These are phyloP conservation scores for Pseudotriccus pelzelni DNA, from an alignment of 2,797 vertebrate species.

Conservation along the genomic window DNA sequence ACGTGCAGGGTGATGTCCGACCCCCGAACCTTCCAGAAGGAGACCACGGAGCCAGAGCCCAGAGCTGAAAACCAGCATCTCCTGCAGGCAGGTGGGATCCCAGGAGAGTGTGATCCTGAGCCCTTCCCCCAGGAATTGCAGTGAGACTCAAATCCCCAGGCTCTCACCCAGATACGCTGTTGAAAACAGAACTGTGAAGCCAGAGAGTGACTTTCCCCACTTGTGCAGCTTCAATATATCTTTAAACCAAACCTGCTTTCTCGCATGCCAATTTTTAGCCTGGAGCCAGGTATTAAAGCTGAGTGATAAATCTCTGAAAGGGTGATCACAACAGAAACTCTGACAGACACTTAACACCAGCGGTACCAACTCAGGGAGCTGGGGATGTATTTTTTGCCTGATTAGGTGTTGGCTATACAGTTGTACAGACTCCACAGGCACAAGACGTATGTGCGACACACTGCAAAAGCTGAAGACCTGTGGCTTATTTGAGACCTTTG, in stretches of 20 bases:
- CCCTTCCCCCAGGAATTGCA: neutral
- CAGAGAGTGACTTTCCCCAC: neutral
- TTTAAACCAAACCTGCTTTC: constrained; percentile 64
- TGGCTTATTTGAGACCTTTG: neutral
- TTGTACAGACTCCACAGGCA: neutral
- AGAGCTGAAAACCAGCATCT: neutral
- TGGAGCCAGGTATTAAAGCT: constrained; percentile 69
- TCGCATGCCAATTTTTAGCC: constrained; percentile 68
- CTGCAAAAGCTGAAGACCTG: constrained; percentile 10
- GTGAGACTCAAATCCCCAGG: neutral
- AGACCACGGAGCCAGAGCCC: neutral
- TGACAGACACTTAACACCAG: constrained; percentile 64
- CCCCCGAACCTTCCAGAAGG: neutral
- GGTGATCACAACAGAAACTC: constrained; percentile 61
- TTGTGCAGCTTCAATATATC: constrained; percentile 31
- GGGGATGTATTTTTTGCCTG: neutral
- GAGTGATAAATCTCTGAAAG: constrained; percentile 75
- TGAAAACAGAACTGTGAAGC: neutral
- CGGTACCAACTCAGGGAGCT: constrained; percentile 26
- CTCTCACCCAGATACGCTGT: neutral
- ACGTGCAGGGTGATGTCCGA: neutral
- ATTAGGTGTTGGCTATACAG: neutral
- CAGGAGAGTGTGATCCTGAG: rapidly evolving
- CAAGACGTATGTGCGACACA: neutral
- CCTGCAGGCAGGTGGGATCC: neutral